These are phyloP conservation scores for Vanacampus margaritifer DNA, from an alignment of 2,113 vertebrate species.

Conservation along the genomic window DNA sequence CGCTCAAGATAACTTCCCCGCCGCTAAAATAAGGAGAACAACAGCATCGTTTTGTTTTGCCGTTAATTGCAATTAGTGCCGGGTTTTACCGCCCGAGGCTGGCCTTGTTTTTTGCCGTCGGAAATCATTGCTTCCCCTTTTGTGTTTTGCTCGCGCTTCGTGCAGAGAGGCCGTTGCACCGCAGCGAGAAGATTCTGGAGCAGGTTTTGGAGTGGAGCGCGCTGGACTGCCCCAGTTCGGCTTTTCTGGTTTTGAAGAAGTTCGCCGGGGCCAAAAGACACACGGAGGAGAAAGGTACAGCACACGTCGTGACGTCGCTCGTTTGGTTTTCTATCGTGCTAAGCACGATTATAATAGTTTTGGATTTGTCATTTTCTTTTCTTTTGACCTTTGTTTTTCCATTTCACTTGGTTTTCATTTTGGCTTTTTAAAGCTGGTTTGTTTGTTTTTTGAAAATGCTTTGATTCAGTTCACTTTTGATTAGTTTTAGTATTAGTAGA, in stretches of 20 bases:
- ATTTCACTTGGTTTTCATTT: no score
- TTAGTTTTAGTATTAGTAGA: no score
- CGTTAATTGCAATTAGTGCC: constrained; percentile 25
- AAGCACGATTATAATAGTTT: no score
- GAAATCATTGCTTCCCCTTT: not conserved
- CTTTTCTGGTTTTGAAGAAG: constrained; percentile 87
- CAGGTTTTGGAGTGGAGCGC: constrained; percentile 90
- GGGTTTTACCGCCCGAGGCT: not conserved
- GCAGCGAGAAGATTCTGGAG: constrained; percentile 87
- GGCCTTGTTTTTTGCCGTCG: not conserved
- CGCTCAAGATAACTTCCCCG: constrained; percentile 67
- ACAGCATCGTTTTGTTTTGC: constrained; percentile 44
- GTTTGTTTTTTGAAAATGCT: no score
- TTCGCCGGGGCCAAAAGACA: constrained; percentile 67
- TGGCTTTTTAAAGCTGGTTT: no score
- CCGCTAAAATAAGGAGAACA: constrained; percentile 57
- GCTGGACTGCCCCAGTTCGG: constrained; percentile 82
- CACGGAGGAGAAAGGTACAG: constrained; percentile 59
- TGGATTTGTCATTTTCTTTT: no score
- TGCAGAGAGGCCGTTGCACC: constrained; percentile 90
- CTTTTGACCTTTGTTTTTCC: no score
- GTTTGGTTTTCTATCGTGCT: no score
- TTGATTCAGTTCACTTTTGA: no score
- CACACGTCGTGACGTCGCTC: no score
- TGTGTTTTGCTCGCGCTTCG: not conserved